Evolutionary conservation across 2,888 invertebrate species (phyloP).

Genomic region (Neuroscelio doddi): DNA sequence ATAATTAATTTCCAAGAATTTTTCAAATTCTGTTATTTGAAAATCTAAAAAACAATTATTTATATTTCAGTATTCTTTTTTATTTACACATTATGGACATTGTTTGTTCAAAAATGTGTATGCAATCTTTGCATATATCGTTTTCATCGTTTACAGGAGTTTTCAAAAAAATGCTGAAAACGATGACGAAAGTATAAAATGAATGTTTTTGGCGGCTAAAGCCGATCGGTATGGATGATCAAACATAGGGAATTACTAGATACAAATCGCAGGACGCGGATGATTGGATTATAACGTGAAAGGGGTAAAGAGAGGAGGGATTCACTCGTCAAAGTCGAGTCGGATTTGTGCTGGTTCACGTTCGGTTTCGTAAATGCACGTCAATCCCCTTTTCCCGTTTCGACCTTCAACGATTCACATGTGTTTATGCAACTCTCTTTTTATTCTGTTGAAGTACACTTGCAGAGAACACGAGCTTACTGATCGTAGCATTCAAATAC

Average conservation of each 20-base stretch:
- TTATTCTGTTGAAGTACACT: conserved; percentile 48
- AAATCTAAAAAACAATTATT: no score
- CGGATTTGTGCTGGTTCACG: conserved; percentile 48
- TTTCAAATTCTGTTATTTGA: no score
- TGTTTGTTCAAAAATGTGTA: no score
- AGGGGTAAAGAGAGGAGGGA: conserved; percentile 46
- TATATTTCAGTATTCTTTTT: no score
- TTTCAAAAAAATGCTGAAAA: conserved; percentile 37
- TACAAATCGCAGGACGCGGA: conserved; percentile 63
- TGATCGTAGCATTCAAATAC: conserved; percentile 33
- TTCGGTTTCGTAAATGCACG: conserved; percentile 61
- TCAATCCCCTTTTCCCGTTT: conserved; percentile 57
- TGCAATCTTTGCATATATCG: no score
- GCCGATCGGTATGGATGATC: conserved; percentile 55
- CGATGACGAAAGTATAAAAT: conserved; percentile 20
- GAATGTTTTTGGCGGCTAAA: conserved; percentile 50
- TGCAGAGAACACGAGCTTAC: conserved; percentile 45
- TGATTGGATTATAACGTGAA: conserved; percentile 64
- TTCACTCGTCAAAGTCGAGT: conserved; percentile 54
- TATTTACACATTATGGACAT: no score
- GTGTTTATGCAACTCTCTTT: conserved; percentile 50
- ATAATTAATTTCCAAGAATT: no score
- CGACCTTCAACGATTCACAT: conserved; percentile 34
- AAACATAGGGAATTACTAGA: conserved; percentile 64
- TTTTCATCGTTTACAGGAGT: conserved; percentile 14